Percentiles rank a stretch among this genome's conserved stretches.
Evolutionary conservation across 2,113 vertebrate genomes (phyloP).

Genomic region (Chaetorhynchus papuensis): DNA sequence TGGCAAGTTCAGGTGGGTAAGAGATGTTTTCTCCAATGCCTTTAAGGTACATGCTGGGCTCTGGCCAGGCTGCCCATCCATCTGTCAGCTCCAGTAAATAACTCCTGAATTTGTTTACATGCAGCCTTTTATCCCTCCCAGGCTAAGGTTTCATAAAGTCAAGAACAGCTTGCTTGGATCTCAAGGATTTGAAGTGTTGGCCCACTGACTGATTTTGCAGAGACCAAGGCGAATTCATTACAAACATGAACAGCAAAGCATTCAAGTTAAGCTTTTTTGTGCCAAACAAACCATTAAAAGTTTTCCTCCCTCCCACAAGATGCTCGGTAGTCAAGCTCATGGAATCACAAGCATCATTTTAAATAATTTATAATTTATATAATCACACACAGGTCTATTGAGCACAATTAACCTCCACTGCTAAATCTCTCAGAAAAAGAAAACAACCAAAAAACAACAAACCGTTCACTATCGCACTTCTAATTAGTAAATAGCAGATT

Average conservation of each 20-base stretch:
- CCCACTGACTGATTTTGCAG: not conserved
- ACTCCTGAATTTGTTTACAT: not conserved
- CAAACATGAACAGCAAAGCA: not conserved
- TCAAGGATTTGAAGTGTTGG: not conserved
- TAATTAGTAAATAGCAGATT: not conserved
- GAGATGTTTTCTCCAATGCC: not conserved
- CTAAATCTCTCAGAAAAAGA: not conserved
- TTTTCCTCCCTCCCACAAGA: not conserved
- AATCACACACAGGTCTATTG: not conserved
- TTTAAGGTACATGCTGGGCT: not conserved
- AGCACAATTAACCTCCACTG: slow-evolving; percentile 2
- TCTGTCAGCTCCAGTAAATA: not conserved
- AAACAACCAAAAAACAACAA: not conserved
- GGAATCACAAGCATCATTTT: not conserved
- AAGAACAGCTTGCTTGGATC: not conserved
- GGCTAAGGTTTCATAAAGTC: not conserved
- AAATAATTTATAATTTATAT: not conserved
- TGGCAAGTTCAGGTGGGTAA: not conserved
- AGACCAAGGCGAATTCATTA: not conserved
- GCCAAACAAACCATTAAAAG: not conserved
- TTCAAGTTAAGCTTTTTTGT: not conserved
- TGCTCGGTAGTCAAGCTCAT: not conserved
- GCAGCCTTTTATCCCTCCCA: not conserved
- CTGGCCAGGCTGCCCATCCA: not conserved
- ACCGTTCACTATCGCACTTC: not conserved